phyloP scores from a whole-genome alignment of 2,888 invertebrate genomes.

The Dorcus hopei region DNA sequence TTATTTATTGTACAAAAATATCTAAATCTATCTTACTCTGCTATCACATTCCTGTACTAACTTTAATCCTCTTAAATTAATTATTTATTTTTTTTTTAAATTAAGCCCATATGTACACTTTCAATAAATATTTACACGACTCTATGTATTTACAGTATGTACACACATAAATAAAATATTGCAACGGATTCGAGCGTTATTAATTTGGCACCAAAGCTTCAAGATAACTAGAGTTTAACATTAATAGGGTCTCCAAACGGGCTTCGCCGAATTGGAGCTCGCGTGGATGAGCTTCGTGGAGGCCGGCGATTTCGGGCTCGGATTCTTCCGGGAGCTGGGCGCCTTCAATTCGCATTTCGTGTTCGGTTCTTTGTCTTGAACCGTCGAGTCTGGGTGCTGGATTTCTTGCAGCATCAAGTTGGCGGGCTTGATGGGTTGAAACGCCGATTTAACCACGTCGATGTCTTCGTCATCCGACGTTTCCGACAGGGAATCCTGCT shows the following conservation, averaged over 20 bases:
- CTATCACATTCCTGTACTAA: conserved; percentile 46
- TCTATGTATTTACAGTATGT: conserved; percentile 12
- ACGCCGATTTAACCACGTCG: conserved; percentile 73
- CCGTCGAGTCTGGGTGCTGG: conserved; percentile 61
- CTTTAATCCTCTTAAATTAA: neutral
- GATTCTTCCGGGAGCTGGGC: conserved; percentile 54
- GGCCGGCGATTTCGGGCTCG: conserved; percentile 47
- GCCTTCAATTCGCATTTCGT: conserved; percentile 57
- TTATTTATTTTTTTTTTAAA: no score
- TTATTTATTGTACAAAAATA: conserved; percentile 45
- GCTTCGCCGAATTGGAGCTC: conserved; percentile 57
- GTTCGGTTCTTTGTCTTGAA: conserved; percentile 50
- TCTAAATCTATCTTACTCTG: conserved; percentile 42
- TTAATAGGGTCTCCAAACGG: conserved; percentile 75
- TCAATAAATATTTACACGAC: conserved; percentile 4
- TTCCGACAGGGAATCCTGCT: conserved; percentile 57
- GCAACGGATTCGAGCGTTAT: neutral
- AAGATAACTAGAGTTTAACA: conserved; percentile 5
- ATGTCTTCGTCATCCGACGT: conserved; percentile 64
- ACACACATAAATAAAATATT: conserved; percentile 7
- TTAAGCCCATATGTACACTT: no score
- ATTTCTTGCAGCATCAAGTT: conserved; percentile 55
- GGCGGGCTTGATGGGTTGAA: conserved; percentile 64
- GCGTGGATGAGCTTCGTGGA: conserved; percentile 55
- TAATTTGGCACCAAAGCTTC: neutral